These are phyloP conservation scores for Pseudolaguvia tuberculata DNA, from an alignment of 2,113 vertebrate genomes.

Conservation along the genomic window DNA sequence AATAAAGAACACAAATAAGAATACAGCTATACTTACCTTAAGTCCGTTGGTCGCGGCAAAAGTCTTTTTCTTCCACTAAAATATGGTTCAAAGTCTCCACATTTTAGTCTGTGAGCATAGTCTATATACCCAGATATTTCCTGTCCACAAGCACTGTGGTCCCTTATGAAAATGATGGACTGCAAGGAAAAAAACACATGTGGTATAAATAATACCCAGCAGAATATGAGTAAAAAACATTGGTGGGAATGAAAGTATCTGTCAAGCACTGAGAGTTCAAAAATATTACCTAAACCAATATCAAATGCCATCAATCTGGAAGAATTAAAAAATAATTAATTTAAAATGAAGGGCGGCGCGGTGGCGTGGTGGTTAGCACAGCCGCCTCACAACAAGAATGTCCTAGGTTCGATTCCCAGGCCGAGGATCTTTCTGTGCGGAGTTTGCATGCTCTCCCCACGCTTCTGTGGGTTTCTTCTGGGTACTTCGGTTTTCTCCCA, in stretches of 20 bases:
- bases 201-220: conserved; percentile 62
- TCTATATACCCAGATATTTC: conserved; percentile 87
- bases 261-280: conserved; percentile 51
- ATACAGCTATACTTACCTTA: conserved; percentile 71
- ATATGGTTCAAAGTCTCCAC: conserved; percentile 78
- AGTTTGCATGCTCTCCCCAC: too few relatives aligned
- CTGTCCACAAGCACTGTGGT: conserved; percentile 72
- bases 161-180: conserved; percentile 86
- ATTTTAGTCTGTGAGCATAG: conserved; percentile 78
- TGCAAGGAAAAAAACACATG: conserved; percentile 61
- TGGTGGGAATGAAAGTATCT: conserved; percentile 46
- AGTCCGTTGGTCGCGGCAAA: conserved; percentile 73
- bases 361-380: too few relatives aligned
- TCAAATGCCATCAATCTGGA: conserved; percentile 9
- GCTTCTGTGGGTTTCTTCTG: too few relatives aligned
- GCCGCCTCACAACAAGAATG: too few relatives aligned
- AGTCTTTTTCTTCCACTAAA: conserved; percentile 79
- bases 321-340: neutral
- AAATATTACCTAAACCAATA: conserved; percentile 41
- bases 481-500: too few relatives aligned
- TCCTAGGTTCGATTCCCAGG: too few relatives aligned
- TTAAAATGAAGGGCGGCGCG: too few relatives aligned
- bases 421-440: too few relatives aligned
- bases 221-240: conserved; percentile 33
- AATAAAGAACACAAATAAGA: conserved; percentile 15